Percentiles rank a stretch among this genome's conserved stretches.
Evolutionary conservation across 2,797 vertebrate genomes (phyloP).

Genomic region (Alexandromys oeconomus): DNA sequence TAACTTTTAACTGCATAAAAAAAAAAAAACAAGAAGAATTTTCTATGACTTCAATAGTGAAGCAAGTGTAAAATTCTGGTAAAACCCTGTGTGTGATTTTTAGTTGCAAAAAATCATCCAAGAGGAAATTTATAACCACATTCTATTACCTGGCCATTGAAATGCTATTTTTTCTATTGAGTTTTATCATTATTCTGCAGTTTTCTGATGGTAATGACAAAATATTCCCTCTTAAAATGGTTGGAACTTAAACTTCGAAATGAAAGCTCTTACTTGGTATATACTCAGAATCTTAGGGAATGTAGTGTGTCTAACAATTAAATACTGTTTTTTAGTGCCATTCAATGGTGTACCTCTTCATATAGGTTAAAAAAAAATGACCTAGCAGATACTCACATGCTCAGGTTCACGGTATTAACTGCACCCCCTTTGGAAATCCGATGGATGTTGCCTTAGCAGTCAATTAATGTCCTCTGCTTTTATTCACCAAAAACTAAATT

Average conservation of each 20-base stretch:
- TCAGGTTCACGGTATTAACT: background rate
- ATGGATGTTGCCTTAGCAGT: constrained; percentile 24
- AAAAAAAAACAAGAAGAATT: background rate
- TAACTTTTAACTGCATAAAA: constrained; percentile 34
- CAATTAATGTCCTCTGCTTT: constrained; percentile 65
- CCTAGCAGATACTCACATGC: background rate
- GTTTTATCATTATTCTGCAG: background rate
- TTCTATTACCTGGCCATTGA: constrained; percentile 14
- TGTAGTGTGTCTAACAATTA: constrained; percentile 27
- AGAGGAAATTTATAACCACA: constrained; percentile 35
- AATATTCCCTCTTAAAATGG: background rate
- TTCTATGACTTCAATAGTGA: constrained; percentile 13
- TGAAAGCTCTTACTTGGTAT: background rate
- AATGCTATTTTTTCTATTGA: constrained; percentile 20
- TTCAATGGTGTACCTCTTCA: background rate
- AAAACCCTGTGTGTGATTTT: background rate
- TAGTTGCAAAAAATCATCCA: constrained; percentile 41
- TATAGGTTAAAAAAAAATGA: constrained; percentile 13
- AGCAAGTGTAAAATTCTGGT: background rate
- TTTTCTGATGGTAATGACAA: background rate
- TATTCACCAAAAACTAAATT: constrained; percentile 60
- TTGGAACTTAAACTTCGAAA: background rate
- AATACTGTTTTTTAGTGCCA: background rate
- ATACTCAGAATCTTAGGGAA: background rate
- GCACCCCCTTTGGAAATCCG: constrained; percentile 14